phyloP scores from a whole-genome alignment of 92 coral and sea anemone genomes.

The Phenganax marumi region DNA sequence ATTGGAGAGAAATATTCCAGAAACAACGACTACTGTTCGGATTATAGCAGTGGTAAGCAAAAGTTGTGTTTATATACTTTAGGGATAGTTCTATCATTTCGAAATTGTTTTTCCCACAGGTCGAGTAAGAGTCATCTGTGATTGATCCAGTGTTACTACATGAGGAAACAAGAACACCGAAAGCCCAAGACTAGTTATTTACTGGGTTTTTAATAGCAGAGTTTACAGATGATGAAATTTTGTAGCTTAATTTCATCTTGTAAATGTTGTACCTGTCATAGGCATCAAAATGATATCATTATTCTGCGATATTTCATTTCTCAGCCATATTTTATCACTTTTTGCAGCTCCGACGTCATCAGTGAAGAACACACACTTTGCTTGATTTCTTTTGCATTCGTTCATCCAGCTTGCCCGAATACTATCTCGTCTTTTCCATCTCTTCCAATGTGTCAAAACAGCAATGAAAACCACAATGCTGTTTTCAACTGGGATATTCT shows the following conservation, averaged over 20 bases:
- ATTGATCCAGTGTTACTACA: no score
- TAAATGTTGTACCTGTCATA: slow-evolving; percentile 54
- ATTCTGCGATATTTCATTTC: slow-evolving; percentile 53
- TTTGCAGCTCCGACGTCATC: slow-evolving; percentile 72
- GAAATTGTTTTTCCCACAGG: no score
- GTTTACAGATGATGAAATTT: no score
- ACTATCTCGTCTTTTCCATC: slow-evolving; percentile 71
- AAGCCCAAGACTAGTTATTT: no score
- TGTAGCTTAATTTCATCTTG: no score
- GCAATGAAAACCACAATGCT: slow-evolving; percentile 63
- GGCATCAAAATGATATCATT: slow-evolving; percentile 64
- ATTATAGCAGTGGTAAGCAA: not conserved
- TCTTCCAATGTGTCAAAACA: slow-evolving; percentile 64
- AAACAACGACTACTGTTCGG: not conserved
- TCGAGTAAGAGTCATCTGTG: no score
- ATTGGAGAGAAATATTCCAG: not conserved
- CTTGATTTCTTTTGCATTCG: slow-evolving; percentile 48
- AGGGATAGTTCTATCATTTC: no score
- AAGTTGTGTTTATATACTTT: not conserved
- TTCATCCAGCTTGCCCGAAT: slow-evolving; percentile 85
- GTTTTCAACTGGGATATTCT: no score
- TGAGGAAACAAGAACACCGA: no score
- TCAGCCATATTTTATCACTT: slow-evolving; percentile 47
- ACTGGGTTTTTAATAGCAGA: no score
- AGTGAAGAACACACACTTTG: slow-evolving; percentile 71